Conservation (phyloP, 2,888 invertebrate species). For the Erannis defoliaria region DNA sequence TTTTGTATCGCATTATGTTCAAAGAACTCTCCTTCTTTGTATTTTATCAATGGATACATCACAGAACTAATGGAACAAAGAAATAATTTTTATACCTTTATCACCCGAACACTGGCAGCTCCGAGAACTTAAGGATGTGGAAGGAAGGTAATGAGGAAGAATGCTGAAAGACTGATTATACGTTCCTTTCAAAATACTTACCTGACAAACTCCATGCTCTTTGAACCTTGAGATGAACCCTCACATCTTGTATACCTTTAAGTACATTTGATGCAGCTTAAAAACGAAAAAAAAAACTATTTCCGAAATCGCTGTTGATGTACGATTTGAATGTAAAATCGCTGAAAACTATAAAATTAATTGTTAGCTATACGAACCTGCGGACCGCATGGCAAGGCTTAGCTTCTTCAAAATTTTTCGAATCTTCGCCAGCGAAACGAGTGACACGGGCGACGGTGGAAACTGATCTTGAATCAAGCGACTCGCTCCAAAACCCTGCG, state of each 20-base stretch:
- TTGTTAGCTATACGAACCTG: conserved; percentile 25
- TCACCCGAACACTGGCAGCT: too few species aligned
- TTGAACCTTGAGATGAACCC: background rate
- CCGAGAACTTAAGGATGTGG: too few species aligned
- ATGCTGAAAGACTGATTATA: conserved; percentile 7
- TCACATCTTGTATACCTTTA: background rate
- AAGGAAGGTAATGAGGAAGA: background rate
- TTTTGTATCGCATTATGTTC: too few species aligned
- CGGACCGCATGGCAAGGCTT: background rate
- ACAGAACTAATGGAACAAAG: too few species aligned
- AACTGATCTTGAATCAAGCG: background rate
- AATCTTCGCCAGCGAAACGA: conserved; percentile 24
- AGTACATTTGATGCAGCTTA: background rate
- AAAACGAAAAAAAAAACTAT: background rate
- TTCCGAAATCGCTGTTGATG: background rate
- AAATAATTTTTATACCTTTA: too few species aligned
- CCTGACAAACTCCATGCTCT: background rate
- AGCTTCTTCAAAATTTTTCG: background rate
- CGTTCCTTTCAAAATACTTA: background rate
- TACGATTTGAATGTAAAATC: background rate
- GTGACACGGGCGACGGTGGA: conserved; percentile 18
- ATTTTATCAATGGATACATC: too few species aligned
- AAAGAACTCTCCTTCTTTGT: too few species aligned
- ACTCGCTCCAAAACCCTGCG: too few species aligned
- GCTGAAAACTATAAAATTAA: conserved; percentile 12